phyloP scores from a whole-genome alignment of 2,888 invertebrate genomes.

The Chloroclystis v-ata region DNA sequence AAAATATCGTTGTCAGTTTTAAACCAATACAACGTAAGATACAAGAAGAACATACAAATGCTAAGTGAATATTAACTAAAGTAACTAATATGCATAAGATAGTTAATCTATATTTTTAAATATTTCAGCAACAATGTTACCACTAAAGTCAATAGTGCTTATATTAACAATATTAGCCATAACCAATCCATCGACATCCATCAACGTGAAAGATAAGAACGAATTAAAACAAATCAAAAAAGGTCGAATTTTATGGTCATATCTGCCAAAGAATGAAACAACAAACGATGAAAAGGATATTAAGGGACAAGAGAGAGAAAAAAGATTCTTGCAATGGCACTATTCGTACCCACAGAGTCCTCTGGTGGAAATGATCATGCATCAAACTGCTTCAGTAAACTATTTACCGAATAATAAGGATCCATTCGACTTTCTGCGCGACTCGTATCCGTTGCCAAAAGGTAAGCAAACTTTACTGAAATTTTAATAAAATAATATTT shows the following conservation, averaged over 20 bases:
- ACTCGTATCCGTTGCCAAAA: slow-evolving; percentile 63
- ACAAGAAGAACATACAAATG: no score
- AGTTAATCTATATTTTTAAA: no score
- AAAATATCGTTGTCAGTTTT: no score
- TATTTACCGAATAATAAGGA: slow-evolving; percentile 51
- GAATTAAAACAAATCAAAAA: slow-evolving; percentile 30
- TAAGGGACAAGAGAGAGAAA: slow-evolving; percentile 25
- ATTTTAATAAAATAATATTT: no score
- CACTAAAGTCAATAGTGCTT: slow-evolving; percentile 29
- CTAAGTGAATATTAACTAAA: no score
- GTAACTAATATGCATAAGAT: no score
- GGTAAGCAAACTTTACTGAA: slow-evolving; percentile 43
- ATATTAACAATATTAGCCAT: slow-evolving; percentile 11
- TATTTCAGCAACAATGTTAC: slow-evolving; percentile 42
- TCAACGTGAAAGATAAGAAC: slow-evolving; percentile 11
- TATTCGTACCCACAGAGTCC: slow-evolving; percentile 55
- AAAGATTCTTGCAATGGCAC: slow-evolving; percentile 44
- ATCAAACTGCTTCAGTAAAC: slow-evolving; percentile 50
- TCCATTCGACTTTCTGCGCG: slow-evolving; percentile 64
- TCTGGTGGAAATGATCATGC: slow-evolving; percentile 58
- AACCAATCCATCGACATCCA: slow-evolving; percentile 17
- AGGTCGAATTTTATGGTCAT: slow-evolving; percentile 55
- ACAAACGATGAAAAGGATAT: slow-evolving; percentile 17
- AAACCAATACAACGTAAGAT: no score
- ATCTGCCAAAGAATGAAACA: slow-evolving; percentile 40